Evolutionary conservation across 2,797 vertebrate species (phyloP).

Genomic region (Gallirallus australis): DNA sequence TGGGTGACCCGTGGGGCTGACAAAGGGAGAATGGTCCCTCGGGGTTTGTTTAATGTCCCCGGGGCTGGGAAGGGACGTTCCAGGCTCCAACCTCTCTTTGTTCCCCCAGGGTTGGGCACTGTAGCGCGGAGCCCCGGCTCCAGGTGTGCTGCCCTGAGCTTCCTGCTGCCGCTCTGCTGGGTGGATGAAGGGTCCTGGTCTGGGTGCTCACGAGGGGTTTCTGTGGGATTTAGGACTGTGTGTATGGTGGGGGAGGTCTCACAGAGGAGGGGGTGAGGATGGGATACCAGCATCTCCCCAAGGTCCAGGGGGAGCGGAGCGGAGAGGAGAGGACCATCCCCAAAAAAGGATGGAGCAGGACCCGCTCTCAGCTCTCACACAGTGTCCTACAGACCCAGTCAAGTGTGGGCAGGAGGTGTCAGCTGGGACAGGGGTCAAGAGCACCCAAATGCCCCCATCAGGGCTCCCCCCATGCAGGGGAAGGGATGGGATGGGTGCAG

Average conservation of each 20-base stretch:
- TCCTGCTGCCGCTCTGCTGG: background rate
- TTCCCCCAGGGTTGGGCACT: background rate
- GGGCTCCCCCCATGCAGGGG: accelerated
- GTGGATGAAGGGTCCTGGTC: background rate
- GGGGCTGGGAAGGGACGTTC: constrained; percentile 52
- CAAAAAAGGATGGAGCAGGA: background rate
- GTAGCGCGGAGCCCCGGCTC: constrained; percentile 6
- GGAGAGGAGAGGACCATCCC: accelerated
- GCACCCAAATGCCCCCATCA: background rate
- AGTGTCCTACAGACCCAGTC: background rate
- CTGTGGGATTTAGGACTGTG: accelerated
- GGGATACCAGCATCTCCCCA: background rate
- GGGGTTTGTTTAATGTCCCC: constrained; percentile 65
- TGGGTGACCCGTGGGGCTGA: background rate
- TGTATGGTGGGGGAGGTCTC: accelerated
- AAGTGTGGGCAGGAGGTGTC: accelerated
- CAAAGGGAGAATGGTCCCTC: constrained; percentile 14
- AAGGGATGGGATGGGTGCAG: background rate
- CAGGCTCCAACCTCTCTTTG: background rate
- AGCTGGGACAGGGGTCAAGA: background rate
- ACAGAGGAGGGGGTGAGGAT: background rate
- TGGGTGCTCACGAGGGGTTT: background rate
- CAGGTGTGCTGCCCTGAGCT: background rate
- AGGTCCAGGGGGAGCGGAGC: accelerated
- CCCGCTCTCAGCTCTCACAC: accelerated